Evolutionary conservation across 37 sponge, comb jelly and placozoan species (phyloP), one percentile per base, ranked within the genome.

Genomic region (Cliona cf. orientalis): DNA sequence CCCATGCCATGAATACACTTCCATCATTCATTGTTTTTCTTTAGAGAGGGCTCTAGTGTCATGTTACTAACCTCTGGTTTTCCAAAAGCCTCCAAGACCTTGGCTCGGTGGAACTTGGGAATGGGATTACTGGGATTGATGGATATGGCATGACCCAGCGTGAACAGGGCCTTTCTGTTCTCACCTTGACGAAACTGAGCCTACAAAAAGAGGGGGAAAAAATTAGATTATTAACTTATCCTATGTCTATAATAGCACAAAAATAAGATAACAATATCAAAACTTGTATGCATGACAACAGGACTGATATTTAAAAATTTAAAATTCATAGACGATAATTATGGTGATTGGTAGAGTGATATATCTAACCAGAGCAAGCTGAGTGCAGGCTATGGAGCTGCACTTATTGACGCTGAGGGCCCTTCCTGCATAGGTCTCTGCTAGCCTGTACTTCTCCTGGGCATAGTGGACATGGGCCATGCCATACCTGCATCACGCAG

Each of bases 381-480:
- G 95, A 38, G 85, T 87, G 60, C 74, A 83, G 23, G 89, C 70
- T 1, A 95, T 72, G 35, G 93, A 77, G 73, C 82, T 95, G 75
- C 89, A 78, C 33, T 45, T 58, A 68, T 97, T 97, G 66, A 97
- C 90, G 42, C 84, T 32, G 34, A 87, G 74, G 26, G 95, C 98
- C 38, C 72, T 81, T 29, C 37, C 38, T 56, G 86, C 87, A 68
- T 91, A 83, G 26, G 72, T 49, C 58, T 87, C 83, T 0, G 98
- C 95, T 40, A 90, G 45, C 33, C 71, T 61, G 56, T 83, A 87
- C 76, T 90, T 86, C 89, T 97, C 98, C 71, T 97, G 93, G 5
- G 83, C 42, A 59, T 72, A 93, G 69, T 87, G 87, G 29, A 95
- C 82, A 81, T 91, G 86, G 21, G 94, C 93, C 75, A 95, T 87